A percentile compares a stretch with the other conserved stretches of the same genome.
Conservation (phyloP, 64 coral and sea anemone species). For the Cladopsammia gracilis region DNA sequence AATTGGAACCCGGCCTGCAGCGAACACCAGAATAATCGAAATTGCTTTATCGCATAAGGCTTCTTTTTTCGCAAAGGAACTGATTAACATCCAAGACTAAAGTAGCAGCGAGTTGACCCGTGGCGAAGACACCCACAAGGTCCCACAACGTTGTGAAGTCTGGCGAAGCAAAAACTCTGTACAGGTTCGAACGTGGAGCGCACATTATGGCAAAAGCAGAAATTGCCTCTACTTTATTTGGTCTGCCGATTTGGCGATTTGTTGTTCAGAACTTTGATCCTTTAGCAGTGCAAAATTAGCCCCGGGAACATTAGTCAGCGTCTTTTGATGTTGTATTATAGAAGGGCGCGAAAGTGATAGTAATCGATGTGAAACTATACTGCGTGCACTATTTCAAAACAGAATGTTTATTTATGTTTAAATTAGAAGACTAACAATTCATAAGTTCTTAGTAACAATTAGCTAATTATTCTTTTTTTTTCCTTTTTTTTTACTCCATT, state of each 20-base stretch:
- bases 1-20: background rate
- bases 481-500: too few species aligned
- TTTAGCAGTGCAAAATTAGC: background rate
- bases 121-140: conserved; percentile 22
- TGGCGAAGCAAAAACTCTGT: background rate
- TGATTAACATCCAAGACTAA: conserved; percentile 43
- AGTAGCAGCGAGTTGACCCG: background rate
- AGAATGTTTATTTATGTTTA: too few species aligned
- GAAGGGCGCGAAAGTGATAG: too few species aligned
- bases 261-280: conserved; percentile 15
- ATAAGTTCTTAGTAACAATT: too few species aligned
- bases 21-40: background rate
- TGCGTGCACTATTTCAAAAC: too few species aligned
- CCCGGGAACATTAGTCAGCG: too few species aligned
- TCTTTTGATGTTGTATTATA: too few species aligned
- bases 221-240: background rate
- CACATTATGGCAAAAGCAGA: conserved; percentile 29
- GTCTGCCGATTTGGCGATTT: background rate
- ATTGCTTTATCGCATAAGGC: conserved; percentile 23
- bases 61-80: background rate
- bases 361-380: too few species aligned
- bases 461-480: too few species aligned
- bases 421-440: too few species aligned
- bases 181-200: background rate
- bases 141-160: background rate